Evolutionary conservation across 2,797 vertebrate species (phyloP).

Genomic region (Pachyuromys duprasi): DNA sequence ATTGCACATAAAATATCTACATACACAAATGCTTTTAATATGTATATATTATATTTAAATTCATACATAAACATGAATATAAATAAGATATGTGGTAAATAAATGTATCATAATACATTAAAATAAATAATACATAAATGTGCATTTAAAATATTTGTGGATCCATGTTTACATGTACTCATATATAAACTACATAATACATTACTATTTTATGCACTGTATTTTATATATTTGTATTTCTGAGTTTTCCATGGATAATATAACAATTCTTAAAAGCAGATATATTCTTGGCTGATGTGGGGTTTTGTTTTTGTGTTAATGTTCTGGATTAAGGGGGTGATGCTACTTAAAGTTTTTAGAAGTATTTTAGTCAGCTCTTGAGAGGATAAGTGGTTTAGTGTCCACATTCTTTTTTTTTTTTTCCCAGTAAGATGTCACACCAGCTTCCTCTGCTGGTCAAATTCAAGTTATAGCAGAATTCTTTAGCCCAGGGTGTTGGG

Average conservation of each 20-base stretch:
- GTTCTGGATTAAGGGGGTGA: background rate
- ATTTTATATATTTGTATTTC: background rate
- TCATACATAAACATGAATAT: background rate
- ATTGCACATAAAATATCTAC: background rate
- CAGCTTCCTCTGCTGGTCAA: constrained; percentile 12
- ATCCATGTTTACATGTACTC: background rate
- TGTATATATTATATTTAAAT: background rate
- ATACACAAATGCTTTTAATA: background rate
- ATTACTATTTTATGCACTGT: background rate
- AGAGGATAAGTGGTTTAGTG: constrained; percentile 14
- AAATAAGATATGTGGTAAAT: background rate
- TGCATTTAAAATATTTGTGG: constrained; percentile 39
- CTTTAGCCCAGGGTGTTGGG: background rate
- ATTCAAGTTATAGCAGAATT: background rate
- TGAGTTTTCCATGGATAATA: constrained; percentile 1
- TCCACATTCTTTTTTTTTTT: background rate
- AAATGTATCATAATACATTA: background rate
- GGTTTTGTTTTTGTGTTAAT: background rate
- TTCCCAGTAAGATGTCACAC: background rate
- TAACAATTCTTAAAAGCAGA: background rate
- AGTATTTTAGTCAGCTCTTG: constrained; percentile 27
- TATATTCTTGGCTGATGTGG: background rate
- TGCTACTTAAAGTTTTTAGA: background rate
- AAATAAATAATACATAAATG: background rate
- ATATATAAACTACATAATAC: background rate